Evolutionary conservation across 1,140 invertebrate genomes (phyloP), one percentile per base, ranked within the genome.

Genomic region (Drosophila tropicalis): DNA sequence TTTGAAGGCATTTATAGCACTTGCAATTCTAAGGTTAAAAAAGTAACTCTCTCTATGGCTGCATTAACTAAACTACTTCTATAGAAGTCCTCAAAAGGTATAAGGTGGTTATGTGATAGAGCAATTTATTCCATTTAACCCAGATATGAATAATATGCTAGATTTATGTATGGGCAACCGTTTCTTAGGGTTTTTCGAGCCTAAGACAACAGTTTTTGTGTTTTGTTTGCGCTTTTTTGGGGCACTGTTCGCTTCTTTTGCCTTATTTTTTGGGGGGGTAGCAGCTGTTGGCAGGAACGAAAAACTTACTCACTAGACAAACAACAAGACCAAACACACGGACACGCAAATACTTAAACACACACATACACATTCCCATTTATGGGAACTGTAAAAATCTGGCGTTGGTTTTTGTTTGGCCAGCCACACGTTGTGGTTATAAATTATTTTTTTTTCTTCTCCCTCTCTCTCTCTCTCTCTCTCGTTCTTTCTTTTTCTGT

Each of bases 341-440:
- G 54, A 63, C 40, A 39, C 7, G 40, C 32, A 47, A 44, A 61
- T 19, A 17, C 64, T 5, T 44, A 22, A 34, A 65, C 68, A 47
- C 58, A 54, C 19, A 15, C 44, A 55, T 56, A 36, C 34, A 29
- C n/a, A 51, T 51, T 51, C 44, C 80, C 71, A 76, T 79, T 74
- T 79, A 81, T 72, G 82, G 82, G 55, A 68, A 78, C 75, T 79
- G 72, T 82, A 83, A 83, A 87, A 87, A 87, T 87, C 83, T 87
- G 80, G 80, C 75, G 66, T 56, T 74, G 55, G 72, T 63, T 77
- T 87, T 87, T 87, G 79, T 83, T 87, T 87, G 83, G 80, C 80
- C 85, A 90, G 70, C 84, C 84, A 89, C 84, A 89, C 85, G 84
- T 89, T 81, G 77, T 89, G 84, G 84, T 90, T 89, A 89, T 89